Evolutionary conservation across 2,888 invertebrate species (phyloP).

Genomic region (Rhaphigaster nebulosa): DNA sequence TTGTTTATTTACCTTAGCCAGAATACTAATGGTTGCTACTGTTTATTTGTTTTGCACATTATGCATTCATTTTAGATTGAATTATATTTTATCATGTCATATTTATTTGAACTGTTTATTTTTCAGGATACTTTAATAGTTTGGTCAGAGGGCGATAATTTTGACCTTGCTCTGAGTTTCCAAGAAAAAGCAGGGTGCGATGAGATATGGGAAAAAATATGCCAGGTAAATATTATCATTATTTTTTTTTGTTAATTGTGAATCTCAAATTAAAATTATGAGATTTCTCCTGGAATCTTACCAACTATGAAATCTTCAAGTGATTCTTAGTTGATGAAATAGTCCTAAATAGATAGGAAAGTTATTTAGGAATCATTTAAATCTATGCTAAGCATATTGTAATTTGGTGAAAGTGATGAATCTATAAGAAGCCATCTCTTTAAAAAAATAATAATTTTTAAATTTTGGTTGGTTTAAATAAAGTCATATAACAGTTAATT

Average conservation of each 20-base stretch:
- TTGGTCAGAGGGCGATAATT: conserved; percentile 99
- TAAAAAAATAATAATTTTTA: neutral
- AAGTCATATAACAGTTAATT: neutral
- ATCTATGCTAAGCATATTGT: neutral
- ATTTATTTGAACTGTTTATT: conserved; percentile 30
- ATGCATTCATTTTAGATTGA: neutral
- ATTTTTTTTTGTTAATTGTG: neutral
- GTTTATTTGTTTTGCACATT: neutral
- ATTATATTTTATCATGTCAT: neutral
- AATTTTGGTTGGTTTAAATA: neutral
- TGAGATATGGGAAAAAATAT: conserved; percentile 99
- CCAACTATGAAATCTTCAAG: neutral
- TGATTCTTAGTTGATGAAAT: neutral
- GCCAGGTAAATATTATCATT: conserved; percentile 77
- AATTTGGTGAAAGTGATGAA: neutral
- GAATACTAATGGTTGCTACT: neutral
- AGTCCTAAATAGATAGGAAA: neutral
- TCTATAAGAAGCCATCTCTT: neutral
- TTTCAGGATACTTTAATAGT: conserved; percentile 95
- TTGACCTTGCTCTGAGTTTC: conserved; percentile 98
- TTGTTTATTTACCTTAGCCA: conserved; percentile 1
- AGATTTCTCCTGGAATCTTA: neutral
- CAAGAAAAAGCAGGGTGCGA: conserved; percentile 99
- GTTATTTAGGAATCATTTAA: neutral
- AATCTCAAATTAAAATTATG: neutral